Evolutionary conservation across 1,140 invertebrate species (phyloP).

Genomic region (Ruditapes philippinarum): DNA sequence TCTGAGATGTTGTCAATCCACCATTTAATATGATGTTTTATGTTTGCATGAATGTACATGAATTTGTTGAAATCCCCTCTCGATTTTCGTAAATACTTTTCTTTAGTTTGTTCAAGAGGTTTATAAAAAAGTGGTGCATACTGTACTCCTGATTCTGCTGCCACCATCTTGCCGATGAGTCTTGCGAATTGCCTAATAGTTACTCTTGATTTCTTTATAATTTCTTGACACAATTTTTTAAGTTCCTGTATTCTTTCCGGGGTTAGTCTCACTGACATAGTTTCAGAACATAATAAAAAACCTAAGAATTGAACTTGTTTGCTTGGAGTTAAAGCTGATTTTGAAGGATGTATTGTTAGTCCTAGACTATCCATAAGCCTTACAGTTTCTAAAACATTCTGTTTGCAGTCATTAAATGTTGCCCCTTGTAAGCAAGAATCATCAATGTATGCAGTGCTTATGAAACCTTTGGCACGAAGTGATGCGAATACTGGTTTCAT

Average conservation of each 20-base stretch:
- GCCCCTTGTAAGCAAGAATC: constrained; percentile 25
- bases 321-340: not conserved
- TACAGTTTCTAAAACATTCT: not conserved
- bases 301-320: constrained; percentile 17
- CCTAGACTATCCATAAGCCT: not conserved
- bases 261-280: constrained; percentile 1
- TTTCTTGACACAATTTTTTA: not conserved
- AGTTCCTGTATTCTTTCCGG: not conserved
- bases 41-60: not conserved
- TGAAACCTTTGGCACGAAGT: not conserved
- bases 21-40: not conserved
- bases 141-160: not conserved
- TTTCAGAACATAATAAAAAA: not conserved
- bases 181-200: constrained; percentile 17
- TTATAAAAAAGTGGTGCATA: constrained; percentile 23
- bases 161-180: constrained; percentile 15
- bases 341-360: not conserved
- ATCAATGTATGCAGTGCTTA: constrained; percentile 36
- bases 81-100: not conserved
- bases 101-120: constrained; percentile 12
- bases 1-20: not conserved
- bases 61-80: constrained; percentile 13
- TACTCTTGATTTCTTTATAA: not conserved
- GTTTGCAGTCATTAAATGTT: not conserved
- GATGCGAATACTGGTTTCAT: constrained; percentile 18